Evolutionary conservation across 2,797 vertebrate genomes (phyloP).

Genomic region (Danio aesculapii): DNA sequence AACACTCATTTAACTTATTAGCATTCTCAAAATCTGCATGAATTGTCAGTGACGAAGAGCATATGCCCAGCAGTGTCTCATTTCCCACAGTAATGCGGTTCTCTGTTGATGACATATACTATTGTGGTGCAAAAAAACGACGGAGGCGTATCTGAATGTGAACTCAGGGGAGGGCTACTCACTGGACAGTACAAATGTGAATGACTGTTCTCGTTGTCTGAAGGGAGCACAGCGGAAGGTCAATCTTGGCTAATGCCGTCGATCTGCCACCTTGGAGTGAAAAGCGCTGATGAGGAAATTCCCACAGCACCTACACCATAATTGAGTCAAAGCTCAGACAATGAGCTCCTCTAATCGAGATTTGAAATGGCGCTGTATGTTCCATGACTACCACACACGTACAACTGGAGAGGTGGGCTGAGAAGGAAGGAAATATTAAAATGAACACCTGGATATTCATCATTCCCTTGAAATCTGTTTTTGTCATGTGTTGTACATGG

Average conservation of each 20-base stretch:
- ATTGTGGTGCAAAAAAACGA: conserved; percentile 25
- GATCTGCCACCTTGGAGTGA: conserved; percentile 56
- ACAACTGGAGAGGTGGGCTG: background rate
- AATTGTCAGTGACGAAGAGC: background rate
- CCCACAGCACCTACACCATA: conserved; percentile 60
- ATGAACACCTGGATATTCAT: conserved; percentile 15
- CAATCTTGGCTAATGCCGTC: conserved; percentile 29
- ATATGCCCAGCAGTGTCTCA: background rate
- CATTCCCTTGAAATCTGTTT: background rate
- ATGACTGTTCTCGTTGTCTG: conserved; percentile 59
- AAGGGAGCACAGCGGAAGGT: conserved; percentile 49
- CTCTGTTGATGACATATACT: conserved; percentile 22
- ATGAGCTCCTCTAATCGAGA: conserved; percentile 51
- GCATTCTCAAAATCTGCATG: background rate
- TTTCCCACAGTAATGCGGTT: conserved; percentile 1
- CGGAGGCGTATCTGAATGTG: conserved; percentile 54
- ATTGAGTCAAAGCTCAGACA: conserved; percentile 53
- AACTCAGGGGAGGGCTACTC: conserved; percentile 19
- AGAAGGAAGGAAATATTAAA: conserved; percentile 26
- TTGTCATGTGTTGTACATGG: background rate
- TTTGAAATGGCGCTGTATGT: background rate
- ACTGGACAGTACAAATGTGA: conserved; percentile 17
- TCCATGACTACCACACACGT: background rate
- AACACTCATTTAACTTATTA: conserved; percentile 6
- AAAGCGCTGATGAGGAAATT: conserved; percentile 58